Evolutionary conservation across 2,113 vertebrate genomes (phyloP), one percentile per base, ranked within the genome.

Genomic region (Cercocebus atys): DNA sequence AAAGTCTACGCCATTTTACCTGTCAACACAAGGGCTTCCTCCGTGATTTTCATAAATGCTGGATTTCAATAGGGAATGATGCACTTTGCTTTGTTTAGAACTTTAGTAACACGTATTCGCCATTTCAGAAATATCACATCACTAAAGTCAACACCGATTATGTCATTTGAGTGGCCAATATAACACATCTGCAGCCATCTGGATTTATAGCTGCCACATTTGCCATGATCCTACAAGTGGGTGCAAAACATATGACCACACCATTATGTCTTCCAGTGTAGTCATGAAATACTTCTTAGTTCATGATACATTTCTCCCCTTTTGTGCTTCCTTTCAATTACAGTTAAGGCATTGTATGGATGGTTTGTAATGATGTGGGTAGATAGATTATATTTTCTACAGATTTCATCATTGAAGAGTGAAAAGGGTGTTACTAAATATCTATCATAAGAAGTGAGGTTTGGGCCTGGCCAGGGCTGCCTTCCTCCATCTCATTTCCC

Each of bases 231-330:
- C 14, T 40, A 20, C 22, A 2, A 18, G 13, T 23, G 11, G 25
- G 16, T 38, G 23, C 22, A 2, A 2, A 72, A 16, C 86, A 20
- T 0, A 8, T 9, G 32, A 35, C 52, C 55, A 30, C 38, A 35
- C 4, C 1, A 3, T 8, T 3, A 3, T 0, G 10, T 38, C 38
- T 8, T 59, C 70, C 32, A 1, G n/a, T 0, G 4, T 16, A 9
- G 78, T 20, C 83, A 22, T 4, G 61, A 89, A 61, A 78, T 35
- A 14, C 35, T 96, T 50, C 32, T 45, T 43, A 47, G 25, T 45
- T 70, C 38, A 30, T 8, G 61, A 32, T 3, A 35, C 70, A 6
- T 4, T 66, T 20, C 76, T 81, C 52, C 86, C 6, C 20, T 13
- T 38, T 30, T 14, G 70, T 22, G 38, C 73, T 61, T 38, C 43